Base-by-base conservation (phyloP, 1,140 invertebrate species). In the Drosophila guanche region DNA sequence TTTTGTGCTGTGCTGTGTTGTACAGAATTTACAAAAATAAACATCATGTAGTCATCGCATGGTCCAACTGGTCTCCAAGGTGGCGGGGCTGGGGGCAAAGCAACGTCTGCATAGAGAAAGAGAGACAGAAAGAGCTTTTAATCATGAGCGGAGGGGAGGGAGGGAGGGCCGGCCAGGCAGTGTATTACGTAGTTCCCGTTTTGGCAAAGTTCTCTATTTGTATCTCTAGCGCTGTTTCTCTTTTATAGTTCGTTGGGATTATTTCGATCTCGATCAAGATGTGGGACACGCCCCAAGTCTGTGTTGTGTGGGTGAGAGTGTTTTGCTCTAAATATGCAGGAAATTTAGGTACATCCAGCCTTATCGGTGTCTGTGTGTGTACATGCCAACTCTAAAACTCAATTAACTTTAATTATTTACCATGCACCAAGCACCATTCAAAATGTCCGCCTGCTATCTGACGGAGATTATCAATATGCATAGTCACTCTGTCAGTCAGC, bases 31-130 rank as follows among this genome's bases (percentile, higher is more conserved):
- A 72, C 69, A 61, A 71, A 71, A 61, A 73, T 51, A 72, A 73
- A 73, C 41, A 73, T 14, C 58, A 73, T 73, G 68, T 73, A 73
- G 70, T 73, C 70, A 73, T 73, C 70, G 48, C 68, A 72, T 72
- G 68, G 46, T 20, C 16, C 16, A 20, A 20, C 16, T 20, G 16
- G 16, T 47, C 40, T 48, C 37, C 29, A 50, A 50, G 52, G 8
- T 54, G 16, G 29, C 8, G 23, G n/a, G 16, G 43, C 12, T 10
- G 14, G 20, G 12, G 23, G 22, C n/a, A 2, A 50, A 22, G 14
- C 0, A 10, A 10, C 29, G 29, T 33, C 29, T 33, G 10, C 29
- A 33, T 33, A 33, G 29, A 33, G 29, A 33, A 33, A 4, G 29
- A 33, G 29, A 33, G 29, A 33, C 29, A 10, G 29, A 10, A 8